Conservation (phyloP, 2,888 invertebrate genomes). For the Synanthedon tipuliformis region DNA sequence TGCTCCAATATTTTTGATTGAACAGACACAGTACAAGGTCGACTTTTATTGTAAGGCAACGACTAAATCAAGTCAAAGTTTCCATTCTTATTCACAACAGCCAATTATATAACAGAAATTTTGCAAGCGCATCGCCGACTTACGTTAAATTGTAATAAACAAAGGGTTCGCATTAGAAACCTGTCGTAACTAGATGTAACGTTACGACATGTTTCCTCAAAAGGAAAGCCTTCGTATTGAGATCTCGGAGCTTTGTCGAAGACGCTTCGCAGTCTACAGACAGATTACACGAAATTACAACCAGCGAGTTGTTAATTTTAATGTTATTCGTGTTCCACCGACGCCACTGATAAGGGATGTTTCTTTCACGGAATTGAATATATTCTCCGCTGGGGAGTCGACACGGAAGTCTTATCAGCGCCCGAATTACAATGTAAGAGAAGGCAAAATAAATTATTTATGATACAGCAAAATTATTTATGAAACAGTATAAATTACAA, state of each 20-base stretch:
- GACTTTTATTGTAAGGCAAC: slow-evolving; percentile 36
- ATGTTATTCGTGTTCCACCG: slow-evolving; percentile 14
- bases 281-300: background rate
- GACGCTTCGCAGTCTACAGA: background rate
- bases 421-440: slow-evolving; percentile 32
- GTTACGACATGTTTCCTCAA: background rate
- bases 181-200: background rate
- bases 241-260: background rate
- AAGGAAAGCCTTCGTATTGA: background rate
- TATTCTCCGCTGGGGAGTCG: slow-evolving; percentile 17
- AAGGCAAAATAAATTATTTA: slow-evolving; percentile 36
- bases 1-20: slow-evolving; percentile 54
- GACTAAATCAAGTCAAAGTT: slow-evolving; percentile 22
- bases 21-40: slow-evolving; percentile 47
- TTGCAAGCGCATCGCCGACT: slow-evolving; percentile 26
- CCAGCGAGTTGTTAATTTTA: slow-evolving; percentile 17
- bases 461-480: slow-evolving; percentile 15
- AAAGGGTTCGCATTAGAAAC: slow-evolving; percentile 7
- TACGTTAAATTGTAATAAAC: slow-evolving; percentile 11
- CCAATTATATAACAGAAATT: slow-evolving; percentile 34
- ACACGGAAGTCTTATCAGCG: slow-evolving; percentile 28
- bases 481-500: slow-evolving; percentile 8
- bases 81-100: slow-evolving; percentile 29
- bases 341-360: slow-evolving; percentile 25
- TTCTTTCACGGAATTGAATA: slow-evolving; percentile 29